Conservation (phyloP, 1,140 invertebrate genomes). For the Panonychus citri region DNA sequence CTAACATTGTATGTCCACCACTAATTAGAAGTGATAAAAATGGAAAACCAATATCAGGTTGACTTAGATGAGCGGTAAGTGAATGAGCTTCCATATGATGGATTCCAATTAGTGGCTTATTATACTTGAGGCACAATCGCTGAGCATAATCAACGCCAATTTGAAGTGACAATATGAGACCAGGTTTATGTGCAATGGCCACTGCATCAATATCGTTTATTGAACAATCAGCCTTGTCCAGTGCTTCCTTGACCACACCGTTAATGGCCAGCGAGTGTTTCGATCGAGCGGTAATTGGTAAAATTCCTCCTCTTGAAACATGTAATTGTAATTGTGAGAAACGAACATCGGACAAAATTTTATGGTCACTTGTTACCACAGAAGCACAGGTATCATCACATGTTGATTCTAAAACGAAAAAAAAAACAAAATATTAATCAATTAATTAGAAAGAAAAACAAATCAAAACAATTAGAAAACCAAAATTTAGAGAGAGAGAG, state of each 20-base stretch:
- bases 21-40: slow-evolving; percentile 71
- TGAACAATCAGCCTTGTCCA: slow-evolving; percentile 35
- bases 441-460: not conserved
- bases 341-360: slow-evolving; percentile 50
- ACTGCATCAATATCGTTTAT: slow-evolving; percentile 54
- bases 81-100: slow-evolving; percentile 99
- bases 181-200: slow-evolving; percentile 69
- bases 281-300: slow-evolving; percentile 50
- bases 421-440: not conserved
- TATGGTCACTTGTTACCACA: slow-evolving; percentile 43
- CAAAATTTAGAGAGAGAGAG: too few relatives aligned
- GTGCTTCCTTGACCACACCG: slow-evolving; percentile 38
- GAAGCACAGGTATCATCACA: slow-evolving; percentile 91
- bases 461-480: too few relatives aligned
- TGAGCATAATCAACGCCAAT: slow-evolving; percentile 68
- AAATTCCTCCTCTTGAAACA: slow-evolving; percentile 61
- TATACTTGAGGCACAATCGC: slow-evolving; percentile 37
- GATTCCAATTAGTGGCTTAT: slow-evolving; percentile 74
- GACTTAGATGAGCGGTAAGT: slow-evolving; percentile 34
- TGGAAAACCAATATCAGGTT: slow-evolving; percentile 48
- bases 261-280: slow-evolving; percentile 57
- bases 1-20: slow-evolving; percentile 69
- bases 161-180: slow-evolving; percentile 45
- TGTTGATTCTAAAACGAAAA: slow-evolving; percentile 49
- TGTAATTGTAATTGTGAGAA: slow-evolving; percentile 50